phyloP scores from a whole-genome alignment of 2,888 invertebrate genomes.

The Drosophila lutescens region DNA sequence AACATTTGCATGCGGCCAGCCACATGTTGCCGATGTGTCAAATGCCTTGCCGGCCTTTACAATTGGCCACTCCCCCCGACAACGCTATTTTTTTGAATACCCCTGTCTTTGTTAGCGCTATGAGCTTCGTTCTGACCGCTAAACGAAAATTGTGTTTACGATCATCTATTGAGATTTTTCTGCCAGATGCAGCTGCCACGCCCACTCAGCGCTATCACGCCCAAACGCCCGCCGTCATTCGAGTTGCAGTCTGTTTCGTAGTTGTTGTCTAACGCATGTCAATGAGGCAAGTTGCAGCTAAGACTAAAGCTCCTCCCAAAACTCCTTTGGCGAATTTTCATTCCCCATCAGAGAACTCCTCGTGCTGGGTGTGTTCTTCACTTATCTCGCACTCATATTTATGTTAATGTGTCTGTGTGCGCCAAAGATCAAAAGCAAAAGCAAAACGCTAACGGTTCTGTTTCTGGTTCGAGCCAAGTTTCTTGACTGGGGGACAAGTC shows the following conservation, averaged over 20 bases:
- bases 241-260: not conserved
- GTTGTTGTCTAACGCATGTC: conserved; percentile 71
- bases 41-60: conserved; percentile 64
- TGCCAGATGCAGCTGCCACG: conserved; percentile 55
- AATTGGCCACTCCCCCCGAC: conserved; percentile 58
- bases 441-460: conserved; percentile 48
- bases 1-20: conserved; percentile 66
- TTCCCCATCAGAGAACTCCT: conserved; percentile 31
- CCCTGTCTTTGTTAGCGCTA: conserved; percentile 45
- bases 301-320: conserved; percentile 2
- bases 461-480: conserved; percentile 14
- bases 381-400: conserved; percentile 76
- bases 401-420: conserved; percentile 69
- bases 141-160: conserved; percentile 73
- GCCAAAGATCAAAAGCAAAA: conserved; percentile 70
- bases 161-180: conserved; percentile 74
- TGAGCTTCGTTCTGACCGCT: conserved; percentile 44
- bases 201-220: conserved; percentile 55
- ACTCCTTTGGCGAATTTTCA: conserved; percentile 44
- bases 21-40: conserved; percentile 63
- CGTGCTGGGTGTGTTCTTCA: conserved; percentile 58
- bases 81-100: conserved; percentile 9
- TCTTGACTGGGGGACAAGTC: conserved; percentile 18
- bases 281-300: conserved; percentile 53
- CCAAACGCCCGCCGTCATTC: conserved; percentile 21